Conservation (phyloP, 2,888 invertebrate genomes). For the Drosophila melanosoma region DNA sequence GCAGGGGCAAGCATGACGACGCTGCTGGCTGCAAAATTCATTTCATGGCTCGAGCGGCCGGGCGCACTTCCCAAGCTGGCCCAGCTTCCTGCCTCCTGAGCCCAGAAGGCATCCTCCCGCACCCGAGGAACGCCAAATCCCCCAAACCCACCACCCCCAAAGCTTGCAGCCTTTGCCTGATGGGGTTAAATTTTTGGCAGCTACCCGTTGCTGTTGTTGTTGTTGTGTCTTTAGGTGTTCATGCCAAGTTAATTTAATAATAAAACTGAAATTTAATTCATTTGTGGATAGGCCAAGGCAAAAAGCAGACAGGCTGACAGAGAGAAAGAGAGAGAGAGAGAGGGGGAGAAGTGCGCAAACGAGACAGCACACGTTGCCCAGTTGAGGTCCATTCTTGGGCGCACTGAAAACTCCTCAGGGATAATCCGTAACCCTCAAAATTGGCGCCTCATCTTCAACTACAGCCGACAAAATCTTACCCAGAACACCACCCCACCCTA, state of each 20-base stretch:
- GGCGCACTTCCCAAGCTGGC: conserved; percentile 58
- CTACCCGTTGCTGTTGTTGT: conserved; percentile 32
- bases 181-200: conserved; percentile 50
- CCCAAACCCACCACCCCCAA: neutral
- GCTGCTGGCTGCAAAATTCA: conserved; percentile 52
- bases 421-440: conserved; percentile 58
- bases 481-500: neutral
- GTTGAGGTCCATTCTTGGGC: conserved; percentile 31
- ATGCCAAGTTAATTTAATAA: conserved; percentile 84
- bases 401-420: conserved; percentile 64
- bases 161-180: conserved; percentile 1
- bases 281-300: conserved; percentile 80
- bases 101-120: neutral
- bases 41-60: conserved; percentile 53
- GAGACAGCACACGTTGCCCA: conserved; percentile 6
- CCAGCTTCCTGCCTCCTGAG: conserved; percentile 42
- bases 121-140: neutral
- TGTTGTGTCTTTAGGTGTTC: conserved; percentile 82
- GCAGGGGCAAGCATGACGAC: conserved; percentile 30
- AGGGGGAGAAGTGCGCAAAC: neutral
- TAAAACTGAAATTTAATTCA: conserved; percentile 83
- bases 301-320: conserved; percentile 3
- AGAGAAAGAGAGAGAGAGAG: neutral
- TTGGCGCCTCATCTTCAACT: conserved; percentile 51
- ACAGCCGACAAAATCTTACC: neutral